These are phyloP conservation scores for Hyalella azteca DNA, from an alignment of 2,888 invertebrate species.

Conservation along the genomic window DNA sequence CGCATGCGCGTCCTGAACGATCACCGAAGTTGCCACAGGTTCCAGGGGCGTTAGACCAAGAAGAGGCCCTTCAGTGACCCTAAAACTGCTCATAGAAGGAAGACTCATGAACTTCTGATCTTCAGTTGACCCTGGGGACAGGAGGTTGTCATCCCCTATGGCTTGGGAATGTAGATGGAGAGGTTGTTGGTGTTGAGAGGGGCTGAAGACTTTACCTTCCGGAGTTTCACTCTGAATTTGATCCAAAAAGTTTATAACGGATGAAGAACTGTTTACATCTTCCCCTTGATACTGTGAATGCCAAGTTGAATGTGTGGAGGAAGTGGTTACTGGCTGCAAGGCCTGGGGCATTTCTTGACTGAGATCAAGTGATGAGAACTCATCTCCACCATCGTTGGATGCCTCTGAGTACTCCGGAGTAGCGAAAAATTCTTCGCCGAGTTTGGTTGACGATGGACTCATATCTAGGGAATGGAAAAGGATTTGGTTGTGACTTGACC, in stretches of 20 bases:
- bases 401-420: slow-evolving; percentile 57
- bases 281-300: background rate
- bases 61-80: slow-evolving; percentile 42
- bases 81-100: slow-evolving; percentile 51
- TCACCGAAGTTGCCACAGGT: slow-evolving; percentile 47
- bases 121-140: background rate
- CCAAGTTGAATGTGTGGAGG: background rate
- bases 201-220: too few species aligned
- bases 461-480: slow-evolving; percentile 53
- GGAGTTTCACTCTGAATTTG: background rate
- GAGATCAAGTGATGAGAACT: slow-evolving; percentile 50
- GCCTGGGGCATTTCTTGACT: slow-evolving; percentile 26
- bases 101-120: slow-evolving; percentile 34
- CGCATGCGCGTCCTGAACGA: slow-evolving; percentile 55
- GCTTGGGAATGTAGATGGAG: background rate
- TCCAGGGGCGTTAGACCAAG: slow-evolving; percentile 51
- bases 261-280: background rate
- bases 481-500: slow-evolving; percentile 16
- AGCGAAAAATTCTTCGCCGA: slow-evolving; percentile 56
- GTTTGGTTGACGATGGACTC: slow-evolving; percentile 56
- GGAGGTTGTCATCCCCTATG: slow-evolving; percentile 18
- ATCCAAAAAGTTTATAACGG: background rate
- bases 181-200: background rate
- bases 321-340: slow-evolving; percentile 14
- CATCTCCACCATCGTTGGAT: slow-evolving; percentile 56